Evolutionary conservation across 2,113 vertebrate species (phyloP), one percentile per base, ranked within the genome.

Genomic region (Periophthalmodon schlosseri): DNA sequence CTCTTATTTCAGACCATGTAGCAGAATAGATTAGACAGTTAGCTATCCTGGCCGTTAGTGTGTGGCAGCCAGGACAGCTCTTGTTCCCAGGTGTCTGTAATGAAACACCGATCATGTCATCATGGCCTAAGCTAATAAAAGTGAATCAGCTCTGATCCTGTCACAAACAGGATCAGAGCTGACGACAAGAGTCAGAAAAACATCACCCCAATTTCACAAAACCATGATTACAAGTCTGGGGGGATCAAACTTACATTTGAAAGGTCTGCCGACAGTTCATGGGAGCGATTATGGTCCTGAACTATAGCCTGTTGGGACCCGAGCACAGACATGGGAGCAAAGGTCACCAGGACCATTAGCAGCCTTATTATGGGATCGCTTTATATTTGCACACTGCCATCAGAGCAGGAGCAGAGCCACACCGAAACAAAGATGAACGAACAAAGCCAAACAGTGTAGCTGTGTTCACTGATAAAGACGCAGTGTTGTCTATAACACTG

Each of bases 141-240:
- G 5, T 74, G 80, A 86, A 92, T 87, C 91, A 92, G 93, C 89
- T 86, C 82, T 86, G 79, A 87, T n/a, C n/a, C n/a, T n/a, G 88
- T 92, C 82, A 78, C 78, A 54, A 24, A 54, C 73, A 76, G 86
- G 92, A 91, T 93, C 92, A 90, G 91, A 92, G 88, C 91, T 94
- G 94, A 93, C 77, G 92, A 79, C 90, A 92, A 86, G 88, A 94
- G 91, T 92, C 88, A 94, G 89, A 84, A 71, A 69, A 69, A 89
- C 89, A 91, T 94, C 94, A 91, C 90, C 80, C 79, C 72, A 75
- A 79, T 91, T 91, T 85, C 79, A 92, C 80, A 88, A 91, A 91
- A 93, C 92, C 87, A 94, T 91, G 86, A 77, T 94, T 93, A 86
- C 6, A 82, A 88, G 84, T 90, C 91, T 85, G 73, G 83, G 86